Base-by-base conservation (phyloP, 2,113 vertebrate species). In the Colaptes auratus region DNA sequence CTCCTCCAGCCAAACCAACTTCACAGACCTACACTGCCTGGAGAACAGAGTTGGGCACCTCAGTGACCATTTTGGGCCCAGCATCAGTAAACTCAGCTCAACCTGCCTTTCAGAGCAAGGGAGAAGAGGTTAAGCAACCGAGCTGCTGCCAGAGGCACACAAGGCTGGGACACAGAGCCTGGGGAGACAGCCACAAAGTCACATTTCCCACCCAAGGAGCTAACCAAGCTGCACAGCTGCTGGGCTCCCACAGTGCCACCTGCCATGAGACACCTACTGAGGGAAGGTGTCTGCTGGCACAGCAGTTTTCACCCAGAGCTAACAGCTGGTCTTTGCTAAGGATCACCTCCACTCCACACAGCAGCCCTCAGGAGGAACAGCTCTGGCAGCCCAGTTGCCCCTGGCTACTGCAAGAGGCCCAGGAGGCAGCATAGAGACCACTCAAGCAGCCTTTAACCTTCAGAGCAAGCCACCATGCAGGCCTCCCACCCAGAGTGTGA, bases 1-100 rank as follows among this genome's bases (percentile, higher is more conserved):
- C 11, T 36, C 7, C 52, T 50, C 67, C 73, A 55, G 4, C 16
- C 46, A 31, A 56, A 82, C 0, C 0, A 20, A 14, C 1, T 31
- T 58, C 79, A 19, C 4, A 39, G 19, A 28, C 6, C 61, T 2
- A 8, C 23, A 2, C 6, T 4, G 61, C 59, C 0, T 0, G 4
- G 55, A 3, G 1, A 35, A 74, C 6, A 0, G 6, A 4, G 44
- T 1, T 69, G 3, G 8, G 76, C 31, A 64, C 33, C 86, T 27
- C 30, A 2, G 16, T 12, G 56, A 61, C 39, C 1, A 1, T 17
- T 61, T 8, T 9, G 61, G 59, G 60, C 19, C 18, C 72, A 79
- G 20, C 35, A n/a, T 7, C 25, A 6, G 11, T 46, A 17, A 19
- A 15, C 30, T 19, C 31, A 4, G 28, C 35, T 27, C 66, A 36